Percentiles rank a stretch among this genome's conserved stretches.
Conservation (phyloP, 2,888 invertebrate genomes). For the Nemapogon koenigi region DNA sequence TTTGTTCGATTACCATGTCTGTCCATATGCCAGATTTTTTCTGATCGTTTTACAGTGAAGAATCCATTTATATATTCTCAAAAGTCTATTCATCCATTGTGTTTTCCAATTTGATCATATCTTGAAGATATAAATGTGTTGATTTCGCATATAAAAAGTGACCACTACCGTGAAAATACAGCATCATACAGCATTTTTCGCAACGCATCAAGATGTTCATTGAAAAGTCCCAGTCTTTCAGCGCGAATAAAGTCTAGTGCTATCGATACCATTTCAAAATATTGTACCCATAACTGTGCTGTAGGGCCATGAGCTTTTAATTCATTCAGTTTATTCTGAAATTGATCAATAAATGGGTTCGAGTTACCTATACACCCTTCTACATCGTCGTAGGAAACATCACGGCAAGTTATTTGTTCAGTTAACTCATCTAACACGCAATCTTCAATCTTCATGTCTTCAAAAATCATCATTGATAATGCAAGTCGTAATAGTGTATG, state of each 20-base stretch:
- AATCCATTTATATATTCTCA: constrained; percentile 21
- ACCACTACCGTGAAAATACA: constrained; percentile 27
- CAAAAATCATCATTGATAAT: constrained; percentile 20
- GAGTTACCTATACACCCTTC: constrained; percentile 17
- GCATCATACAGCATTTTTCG: constrained; percentile 28
- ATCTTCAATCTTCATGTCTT: constrained; percentile 21
- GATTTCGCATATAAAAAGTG: constrained; percentile 27
- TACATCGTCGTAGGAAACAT: constrained; percentile 18
- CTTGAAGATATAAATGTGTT: constrained; percentile 22
- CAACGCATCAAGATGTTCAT: constrained; percentile 24
- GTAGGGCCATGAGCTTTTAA: constrained; percentile 21
- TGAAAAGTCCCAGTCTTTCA: constrained; percentile 20
- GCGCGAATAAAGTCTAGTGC: constrained; percentile 22
- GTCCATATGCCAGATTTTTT: constrained; percentile 22
- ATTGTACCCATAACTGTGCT: constrained; percentile 27
- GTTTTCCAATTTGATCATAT: constrained; percentile 21
- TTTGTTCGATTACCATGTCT: constrained; percentile 21
- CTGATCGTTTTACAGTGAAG: constrained; percentile 23
- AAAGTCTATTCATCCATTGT: constrained; percentile 21
- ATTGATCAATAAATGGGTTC: constrained; percentile 6
- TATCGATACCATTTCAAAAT: constrained; percentile 27
- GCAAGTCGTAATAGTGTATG: constrained; percentile 24
- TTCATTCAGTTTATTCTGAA: constrained; percentile 17
- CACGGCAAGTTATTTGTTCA: constrained; percentile 20
- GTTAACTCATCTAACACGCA: constrained; percentile 21